These are phyloP conservation scores for Rhagium mordax DNA, from an alignment of 2,888 invertebrate genomes.

Conservation along the genomic window DNA sequence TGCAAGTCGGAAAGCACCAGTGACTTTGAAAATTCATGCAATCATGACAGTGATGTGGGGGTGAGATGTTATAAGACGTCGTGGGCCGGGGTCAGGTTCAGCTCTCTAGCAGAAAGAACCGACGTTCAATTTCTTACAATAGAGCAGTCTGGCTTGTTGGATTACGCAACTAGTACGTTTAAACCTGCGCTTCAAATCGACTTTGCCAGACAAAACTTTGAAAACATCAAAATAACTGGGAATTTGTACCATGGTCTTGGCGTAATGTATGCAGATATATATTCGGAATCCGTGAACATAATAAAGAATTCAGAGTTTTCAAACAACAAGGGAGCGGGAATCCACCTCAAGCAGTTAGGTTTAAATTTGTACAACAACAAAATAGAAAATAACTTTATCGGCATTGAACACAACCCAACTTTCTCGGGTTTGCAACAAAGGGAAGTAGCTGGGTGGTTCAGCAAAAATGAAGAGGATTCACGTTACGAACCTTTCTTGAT, in stretches of 20 bases:
- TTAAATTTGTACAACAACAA: slow-evolving; percentile 83
- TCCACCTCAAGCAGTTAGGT: slow-evolving; percentile 91
- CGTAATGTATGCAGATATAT: slow-evolving; percentile 94
- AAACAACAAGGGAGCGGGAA: slow-evolving; percentile 89
- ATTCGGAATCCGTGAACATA: slow-evolving; percentile 86
- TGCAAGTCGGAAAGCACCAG: slow-evolving; percentile 85
- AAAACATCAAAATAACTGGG: slow-evolving; percentile 85
- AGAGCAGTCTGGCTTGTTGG: slow-evolving; percentile 93
- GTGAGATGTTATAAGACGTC: slow-evolving; percentile 91
- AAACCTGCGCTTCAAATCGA: slow-evolving; percentile 93
- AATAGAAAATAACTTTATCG: slow-evolving; percentile 90
- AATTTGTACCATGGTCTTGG: slow-evolving; percentile 96
- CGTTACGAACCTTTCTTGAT: slow-evolving; percentile 83
- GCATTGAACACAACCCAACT: slow-evolving; percentile 93
- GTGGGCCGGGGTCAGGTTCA: slow-evolving; percentile 95
- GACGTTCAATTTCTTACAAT: slow-evolving; percentile 91
- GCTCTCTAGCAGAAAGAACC: slow-evolving; percentile 89
- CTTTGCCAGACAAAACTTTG: slow-evolving; percentile 86
- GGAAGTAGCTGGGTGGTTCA: slow-evolving; percentile 95
- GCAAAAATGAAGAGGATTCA: slow-evolving; percentile 79
- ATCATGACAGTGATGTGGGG: slow-evolving; percentile 90
- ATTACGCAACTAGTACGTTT: slow-evolving; percentile 90
- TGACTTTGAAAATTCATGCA: slow-evolving; percentile 91
- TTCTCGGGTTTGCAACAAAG: slow-evolving; percentile 87
- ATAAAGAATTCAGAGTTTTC: slow-evolving; percentile 89